phyloP scores from a whole-genome alignment of 2,888 invertebrate species.

The Chymomyza caudatula region DNA sequence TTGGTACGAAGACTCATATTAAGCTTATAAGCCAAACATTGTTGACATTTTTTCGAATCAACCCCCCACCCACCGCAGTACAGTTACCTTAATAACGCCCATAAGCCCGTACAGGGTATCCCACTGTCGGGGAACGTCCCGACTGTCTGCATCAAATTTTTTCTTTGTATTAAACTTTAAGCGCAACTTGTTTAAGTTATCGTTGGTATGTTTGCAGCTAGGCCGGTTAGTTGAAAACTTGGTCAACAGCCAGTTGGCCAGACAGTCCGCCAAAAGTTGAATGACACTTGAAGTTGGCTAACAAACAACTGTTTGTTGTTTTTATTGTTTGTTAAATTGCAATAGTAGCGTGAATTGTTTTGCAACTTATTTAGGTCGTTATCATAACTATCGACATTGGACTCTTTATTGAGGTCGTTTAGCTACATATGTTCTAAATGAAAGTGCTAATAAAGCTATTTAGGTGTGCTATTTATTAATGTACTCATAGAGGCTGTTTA shows the following conservation, averaged over 20 bases:
- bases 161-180: not conserved
- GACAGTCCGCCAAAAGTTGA: slow-evolving; percentile 44
- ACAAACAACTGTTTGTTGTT: slow-evolving; percentile 14
- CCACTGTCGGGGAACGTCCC: no score
- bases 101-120: no score
- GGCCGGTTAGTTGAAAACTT: slow-evolving; percentile 38
- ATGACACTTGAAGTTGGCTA: slow-evolving; percentile 44
- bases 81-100: no score
- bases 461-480: no score
- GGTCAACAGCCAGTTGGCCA: slow-evolving; percentile 34
- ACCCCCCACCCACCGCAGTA: no score
- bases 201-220: not conserved
- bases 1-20: no score
- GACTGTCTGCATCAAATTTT: not conserved
- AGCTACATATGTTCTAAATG: no score
- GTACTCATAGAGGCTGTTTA: no score
- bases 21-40: no score
- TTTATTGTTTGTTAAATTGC: not conserved
- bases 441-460: no score
- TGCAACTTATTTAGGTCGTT: slow-evolving; percentile 17
- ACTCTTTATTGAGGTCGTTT: not conserved
- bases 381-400: not conserved
- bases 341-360: slow-evolving; percentile 20
- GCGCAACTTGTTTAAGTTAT: not conserved
- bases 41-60: no score